Base-by-base conservation (phyloP, 2,113 vertebrate species). In the Aspiorhynchus laticeps region DNA sequence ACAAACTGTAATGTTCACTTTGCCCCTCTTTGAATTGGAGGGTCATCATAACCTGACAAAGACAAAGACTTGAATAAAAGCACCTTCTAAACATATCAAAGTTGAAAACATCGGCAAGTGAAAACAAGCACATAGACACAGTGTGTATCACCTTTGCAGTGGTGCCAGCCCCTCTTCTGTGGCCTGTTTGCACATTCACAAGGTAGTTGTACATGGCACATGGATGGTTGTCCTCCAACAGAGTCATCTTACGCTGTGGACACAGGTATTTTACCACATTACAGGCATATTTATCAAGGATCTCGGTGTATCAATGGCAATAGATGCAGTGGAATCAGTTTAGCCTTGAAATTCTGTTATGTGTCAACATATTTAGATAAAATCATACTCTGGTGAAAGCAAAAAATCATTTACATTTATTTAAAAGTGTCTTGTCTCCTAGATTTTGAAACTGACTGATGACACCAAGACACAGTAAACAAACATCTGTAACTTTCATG, bases 181-280 rank as follows among this genome's bases (percentile, higher is more conserved):
- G 91, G 4, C 97, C 96, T 2, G 95, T 96, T 86, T 96, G 95
- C 83, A 97, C 88, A 67, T 94, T 91, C 5, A 97, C 80, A 51
- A 97, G 90, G 91, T 96, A 97, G 89, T 94, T 93, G 87, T 93
- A 95, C 1, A 90, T 91, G 87, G 93, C 94, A 15, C 91, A 90
- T 8, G 95, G 92, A 78, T 95, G 94, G 51, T 93, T 96, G 91
- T 97, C 96, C 28, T 93, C 91, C 91, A 97, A 92, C 56, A 96
- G 83, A 0, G 96, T 96, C 73, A 97, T 92, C 89, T 95, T 96
- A 76, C 94, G 95, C 96, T 97, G 90, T 75, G 74, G 21, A 84
- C 76, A 85, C 41, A 65, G 33, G 77, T 0, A 86, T 12, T 76
- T 19, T 28, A 48, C 53, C 41, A 26, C 63, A 53, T 12, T 7